phyloP scores from a whole-genome alignment of 92 coral and sea anemone genomes.

The Anthopleura xanthogrammica region DNA sequence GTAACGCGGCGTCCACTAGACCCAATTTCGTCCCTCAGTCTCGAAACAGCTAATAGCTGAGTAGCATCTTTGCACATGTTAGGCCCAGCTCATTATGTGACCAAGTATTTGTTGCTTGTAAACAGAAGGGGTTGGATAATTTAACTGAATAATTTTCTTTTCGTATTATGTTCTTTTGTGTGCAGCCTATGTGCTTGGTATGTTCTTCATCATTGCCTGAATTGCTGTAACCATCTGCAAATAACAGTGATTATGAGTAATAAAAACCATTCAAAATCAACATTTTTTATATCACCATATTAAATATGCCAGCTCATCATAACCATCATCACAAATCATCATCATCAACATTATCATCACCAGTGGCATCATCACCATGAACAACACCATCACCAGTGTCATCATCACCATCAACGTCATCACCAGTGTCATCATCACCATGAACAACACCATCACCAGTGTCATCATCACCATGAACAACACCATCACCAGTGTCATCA shows the following conservation, averaged over 20 bases:
- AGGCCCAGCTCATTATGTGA: too few species aligned
- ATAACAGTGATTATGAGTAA: not conserved
- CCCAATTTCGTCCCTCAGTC: too few species aligned
- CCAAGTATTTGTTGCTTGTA: too few species aligned
- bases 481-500: not conserved
- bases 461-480: not conserved
- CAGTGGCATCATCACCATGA: not conserved
- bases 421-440: not conserved
- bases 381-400: not conserved
- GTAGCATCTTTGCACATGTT: too few species aligned
- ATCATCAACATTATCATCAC: not conserved
- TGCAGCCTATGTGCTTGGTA: not conserved
- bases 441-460: not conserved
- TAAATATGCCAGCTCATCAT: too few species aligned
- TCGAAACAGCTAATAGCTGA: too few species aligned
- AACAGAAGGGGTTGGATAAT: too few species aligned
- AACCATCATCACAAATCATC: not conserved
- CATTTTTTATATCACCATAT: not conserved
- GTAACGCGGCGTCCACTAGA: too few species aligned
- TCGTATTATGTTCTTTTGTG: not conserved
- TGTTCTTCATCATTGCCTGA: conserved; percentile 14
- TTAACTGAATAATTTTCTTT: not conserved
- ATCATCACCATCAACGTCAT: not conserved
- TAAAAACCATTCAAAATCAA: not conserved
- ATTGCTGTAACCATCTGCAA: conserved; percentile 31